Conservation (phyloP, 2,888 invertebrate genomes). For the Hedychridium roseum region DNA sequence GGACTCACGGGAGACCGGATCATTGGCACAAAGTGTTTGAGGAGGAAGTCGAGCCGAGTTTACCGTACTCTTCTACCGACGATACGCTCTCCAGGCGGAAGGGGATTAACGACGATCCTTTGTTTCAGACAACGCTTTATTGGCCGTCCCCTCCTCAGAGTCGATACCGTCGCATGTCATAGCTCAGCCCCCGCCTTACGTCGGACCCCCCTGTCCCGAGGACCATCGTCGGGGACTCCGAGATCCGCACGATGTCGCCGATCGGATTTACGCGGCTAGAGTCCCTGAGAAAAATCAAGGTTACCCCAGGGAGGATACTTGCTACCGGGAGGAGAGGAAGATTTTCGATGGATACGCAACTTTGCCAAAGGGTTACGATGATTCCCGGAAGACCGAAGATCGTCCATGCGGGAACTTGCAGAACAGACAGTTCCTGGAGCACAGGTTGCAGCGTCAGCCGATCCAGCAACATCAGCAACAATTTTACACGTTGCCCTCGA, state of each 20-base stretch:
- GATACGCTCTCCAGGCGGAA: no score
- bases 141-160: slow-evolving; percentile 46
- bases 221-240: slow-evolving; percentile 30
- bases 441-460: neutral
- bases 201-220: slow-evolving; percentile 46
- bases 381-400: slow-evolving; percentile 42
- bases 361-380: slow-evolving; percentile 51
- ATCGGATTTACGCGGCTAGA: slow-evolving; percentile 5
- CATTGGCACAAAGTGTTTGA: no score
- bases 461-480: slow-evolving; percentile 40
- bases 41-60: no score
- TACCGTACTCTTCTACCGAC: no score
- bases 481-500: slow-evolving; percentile 64
- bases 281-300: no score
- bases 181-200: slow-evolving; percentile 48
- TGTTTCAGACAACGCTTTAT: slow-evolving; percentile 58
- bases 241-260: no score
- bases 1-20: no score
- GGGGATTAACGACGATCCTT: no score
- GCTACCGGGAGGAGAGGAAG: slow-evolving; percentile 16
- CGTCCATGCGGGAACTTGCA: slow-evolving; percentile 20
- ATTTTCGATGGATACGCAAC: no score
- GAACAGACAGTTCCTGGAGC: slow-evolving; percentile 8
- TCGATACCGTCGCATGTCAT: slow-evolving; percentile 35
- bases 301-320: slow-evolving; percentile 17